Evolutionary conservation across 1,140 invertebrate species (phyloP).

Genomic region (Glossosoma conforme): DNA sequence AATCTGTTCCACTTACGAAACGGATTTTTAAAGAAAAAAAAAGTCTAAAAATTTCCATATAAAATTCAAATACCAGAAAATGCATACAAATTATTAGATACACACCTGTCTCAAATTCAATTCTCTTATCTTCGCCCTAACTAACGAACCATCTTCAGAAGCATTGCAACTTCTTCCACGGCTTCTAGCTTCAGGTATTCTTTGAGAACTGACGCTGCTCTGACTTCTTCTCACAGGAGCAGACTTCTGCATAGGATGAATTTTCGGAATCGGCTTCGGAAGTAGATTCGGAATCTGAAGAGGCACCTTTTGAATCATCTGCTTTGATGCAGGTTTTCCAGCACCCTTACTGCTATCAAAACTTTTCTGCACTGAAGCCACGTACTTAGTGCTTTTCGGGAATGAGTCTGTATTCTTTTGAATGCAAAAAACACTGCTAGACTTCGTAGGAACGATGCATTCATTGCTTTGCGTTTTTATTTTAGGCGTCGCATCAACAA

Average conservation of each 20-base stretch:
- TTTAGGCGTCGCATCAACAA: conserved; percentile 28
- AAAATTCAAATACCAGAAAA: no score
- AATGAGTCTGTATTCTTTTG: no score
- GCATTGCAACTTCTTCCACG: no score
- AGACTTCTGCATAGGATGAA: conserved; percentile 20
- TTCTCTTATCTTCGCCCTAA: conserved; percentile 29
- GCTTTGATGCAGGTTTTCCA: conserved; percentile 22
- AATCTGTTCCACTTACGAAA: no score
- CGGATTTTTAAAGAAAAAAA: no score
- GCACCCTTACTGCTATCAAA: no score
- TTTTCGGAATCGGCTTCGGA: conserved; percentile 26
- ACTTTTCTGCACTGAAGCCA: no score
- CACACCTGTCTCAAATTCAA: conserved; percentile 28
- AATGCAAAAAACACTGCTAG: no score
- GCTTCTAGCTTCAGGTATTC: conserved; percentile 19
- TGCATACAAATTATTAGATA: conserved; percentile 7
- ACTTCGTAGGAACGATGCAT: no score
- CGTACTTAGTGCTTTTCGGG: no score
- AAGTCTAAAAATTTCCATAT: no score
- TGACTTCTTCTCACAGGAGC: conserved; percentile 22
- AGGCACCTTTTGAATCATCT: conserved; percentile 23
- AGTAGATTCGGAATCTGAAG: conserved; percentile 29
- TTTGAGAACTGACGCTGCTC: conserved; percentile 24
- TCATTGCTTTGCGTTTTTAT: no score
- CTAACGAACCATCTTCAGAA: conserved; percentile 23